Conservation (phyloP, 2,888 invertebrate species). For the Eristalinus aeneus region DNA sequence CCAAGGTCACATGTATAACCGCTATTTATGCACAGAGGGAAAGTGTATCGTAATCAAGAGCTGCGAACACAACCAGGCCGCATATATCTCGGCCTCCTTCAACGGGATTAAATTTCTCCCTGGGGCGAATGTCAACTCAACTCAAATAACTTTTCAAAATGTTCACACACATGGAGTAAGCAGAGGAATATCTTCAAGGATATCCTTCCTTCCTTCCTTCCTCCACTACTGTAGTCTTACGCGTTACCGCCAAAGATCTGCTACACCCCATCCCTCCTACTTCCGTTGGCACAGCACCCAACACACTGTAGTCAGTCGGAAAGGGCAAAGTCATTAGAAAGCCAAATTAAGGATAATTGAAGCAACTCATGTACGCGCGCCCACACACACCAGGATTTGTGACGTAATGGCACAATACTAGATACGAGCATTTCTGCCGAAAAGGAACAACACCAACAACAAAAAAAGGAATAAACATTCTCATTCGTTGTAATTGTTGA, state of each 20-base stretch:
- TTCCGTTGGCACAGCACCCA: too few relatives aligned
- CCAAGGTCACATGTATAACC: neutral
- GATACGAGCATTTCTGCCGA: neutral
- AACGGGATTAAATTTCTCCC: neutral
- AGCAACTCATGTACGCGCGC: constrained; percentile 23
- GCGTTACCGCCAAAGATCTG: neutral
- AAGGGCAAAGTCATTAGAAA: constrained; percentile 52
- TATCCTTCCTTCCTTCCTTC: neutral
- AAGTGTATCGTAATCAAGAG: constrained; percentile 3
- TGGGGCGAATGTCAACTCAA: constrained; percentile 21
- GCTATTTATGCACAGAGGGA: neutral
- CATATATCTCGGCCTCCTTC: neutral
- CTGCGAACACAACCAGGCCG: neutral
- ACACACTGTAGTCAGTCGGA: constrained; percentile 15
- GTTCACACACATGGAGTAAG: constrained; percentile 30
- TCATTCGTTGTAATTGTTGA: constrained; percentile 51
- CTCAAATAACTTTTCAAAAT: constrained; percentile 35
- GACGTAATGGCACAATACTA: neutral
- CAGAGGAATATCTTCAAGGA: neutral
- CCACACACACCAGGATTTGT: neutral
- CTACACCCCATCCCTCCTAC: too few relatives aligned
- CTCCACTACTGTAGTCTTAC: neutral
- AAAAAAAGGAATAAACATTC: constrained; percentile 20
- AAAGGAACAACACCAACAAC: neutral
- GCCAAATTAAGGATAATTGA: constrained; percentile 59